Evolutionary conservation across 2,113 vertebrate species (phyloP).

Genomic region (Nothobranchius furzeri): DNA sequence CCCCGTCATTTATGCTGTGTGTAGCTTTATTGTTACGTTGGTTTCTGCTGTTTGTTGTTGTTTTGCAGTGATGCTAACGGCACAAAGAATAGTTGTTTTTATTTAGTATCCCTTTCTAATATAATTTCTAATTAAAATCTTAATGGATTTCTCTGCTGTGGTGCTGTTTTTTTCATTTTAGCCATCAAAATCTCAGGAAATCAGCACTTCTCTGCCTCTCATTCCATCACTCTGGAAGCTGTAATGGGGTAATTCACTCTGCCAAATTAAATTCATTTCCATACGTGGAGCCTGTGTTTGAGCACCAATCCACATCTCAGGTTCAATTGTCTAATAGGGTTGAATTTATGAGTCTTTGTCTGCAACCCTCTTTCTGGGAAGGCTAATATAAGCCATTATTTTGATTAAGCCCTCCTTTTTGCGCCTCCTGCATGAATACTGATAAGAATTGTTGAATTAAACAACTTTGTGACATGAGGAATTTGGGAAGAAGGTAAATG

Average conservation of each 20-base stretch:
- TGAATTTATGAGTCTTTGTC: slow-evolving; percentile 72
- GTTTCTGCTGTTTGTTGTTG: slow-evolving; percentile 5
- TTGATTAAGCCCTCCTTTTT: slow-evolving; percentile 61
- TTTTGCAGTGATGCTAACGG: neutral
- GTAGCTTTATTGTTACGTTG: slow-evolving; percentile 31
- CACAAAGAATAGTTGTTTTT: neutral
- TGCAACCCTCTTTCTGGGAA: slow-evolving; percentile 52
- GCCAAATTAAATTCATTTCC: slow-evolving; percentile 67
- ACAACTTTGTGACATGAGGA: slow-evolving; percentile 1
- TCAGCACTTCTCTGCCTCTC: slow-evolving; percentile 32
- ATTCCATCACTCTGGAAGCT: slow-evolving; percentile 36
- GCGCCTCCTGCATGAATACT: slow-evolving; percentile 37
- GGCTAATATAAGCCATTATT: slow-evolving; percentile 65
- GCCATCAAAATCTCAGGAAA: slow-evolving; percentile 44
- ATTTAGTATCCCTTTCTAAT: neutral
- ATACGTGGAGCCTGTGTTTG: slow-evolving; percentile 53
- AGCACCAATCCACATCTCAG: slow-evolving; percentile 29
- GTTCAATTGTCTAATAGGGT: slow-evolving; percentile 60
- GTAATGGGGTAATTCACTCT: slow-evolving; percentile 65
- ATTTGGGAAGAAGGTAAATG: neutral
- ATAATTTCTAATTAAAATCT: slow-evolving; percentile 30
- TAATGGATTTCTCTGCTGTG: slow-evolving; percentile 46
- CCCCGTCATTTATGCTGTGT: slow-evolving; percentile 40
- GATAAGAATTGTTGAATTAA: slow-evolving; percentile 36
- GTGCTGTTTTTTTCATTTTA: slow-evolving; percentile 42